phyloP scores from a whole-genome alignment of 2,113 vertebrate genomes.

The Papio anubis region DNA sequence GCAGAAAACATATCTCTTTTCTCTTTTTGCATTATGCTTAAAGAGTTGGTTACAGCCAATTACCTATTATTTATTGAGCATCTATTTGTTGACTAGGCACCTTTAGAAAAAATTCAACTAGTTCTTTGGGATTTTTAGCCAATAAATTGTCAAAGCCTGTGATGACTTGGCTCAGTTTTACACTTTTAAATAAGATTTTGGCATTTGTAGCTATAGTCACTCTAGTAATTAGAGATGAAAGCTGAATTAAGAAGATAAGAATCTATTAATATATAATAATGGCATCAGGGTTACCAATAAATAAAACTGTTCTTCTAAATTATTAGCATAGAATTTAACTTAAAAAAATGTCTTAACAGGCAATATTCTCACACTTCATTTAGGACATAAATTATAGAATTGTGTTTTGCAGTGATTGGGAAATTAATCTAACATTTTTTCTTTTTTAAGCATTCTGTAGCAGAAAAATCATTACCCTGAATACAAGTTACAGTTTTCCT shows the following conservation, averaged over 20 bases:
- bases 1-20: not conserved
- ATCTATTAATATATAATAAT: constrained; percentile 69
- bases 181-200: constrained; percentile 57
- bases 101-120: constrained; percentile 1
- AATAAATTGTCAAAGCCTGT: not conserved
- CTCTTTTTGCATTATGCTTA: not conserved
- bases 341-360: constrained; percentile 38
- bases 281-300: constrained; percentile 49
- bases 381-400: constrained; percentile 57
- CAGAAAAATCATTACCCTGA: constrained; percentile 32
- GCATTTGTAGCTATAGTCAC: not conserved
- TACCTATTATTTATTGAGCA: constrained; percentile 1
- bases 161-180: constrained; percentile 1
- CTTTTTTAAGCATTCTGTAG: constrained; percentile 40
- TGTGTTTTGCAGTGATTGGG: constrained; percentile 41
- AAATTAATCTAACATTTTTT: constrained; percentile 57
- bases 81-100: constrained; percentile 19
- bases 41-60: not conserved
- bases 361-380: constrained; percentile 54
- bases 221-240: constrained; percentile 61
- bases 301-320: constrained; percentile 47
- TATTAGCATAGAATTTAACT: constrained; percentile 56
- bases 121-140: not conserved
- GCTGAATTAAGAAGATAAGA: constrained; percentile 50
- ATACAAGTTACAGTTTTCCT: constrained; percentile 24